These are phyloP conservation scores for Phrixothrix hirtus DNA, from an alignment of 2,888 invertebrate genomes.

Conservation along the genomic window DNA sequence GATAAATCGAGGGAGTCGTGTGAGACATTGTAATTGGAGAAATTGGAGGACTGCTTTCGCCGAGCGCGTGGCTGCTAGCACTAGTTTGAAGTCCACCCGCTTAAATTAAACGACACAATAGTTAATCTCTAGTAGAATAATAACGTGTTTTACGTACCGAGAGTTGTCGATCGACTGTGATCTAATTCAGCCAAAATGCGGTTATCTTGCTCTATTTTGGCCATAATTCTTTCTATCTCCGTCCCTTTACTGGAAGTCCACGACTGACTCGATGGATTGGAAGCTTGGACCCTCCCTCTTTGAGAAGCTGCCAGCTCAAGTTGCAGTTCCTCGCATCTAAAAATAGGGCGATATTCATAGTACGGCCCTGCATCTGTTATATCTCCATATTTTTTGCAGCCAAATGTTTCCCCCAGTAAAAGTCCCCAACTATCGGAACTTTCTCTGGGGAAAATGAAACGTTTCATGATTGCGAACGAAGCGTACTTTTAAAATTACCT, in stretches of 20 bases:
- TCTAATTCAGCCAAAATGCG: conserved; percentile 88
- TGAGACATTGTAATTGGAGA: conserved; percentile 57
- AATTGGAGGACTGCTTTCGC: conserved; percentile 66
- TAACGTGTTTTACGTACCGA: conserved; percentile 57
- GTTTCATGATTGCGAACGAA: background rate
- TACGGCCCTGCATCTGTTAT: conserved; percentile 6
- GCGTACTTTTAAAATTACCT: conserved; percentile 39
- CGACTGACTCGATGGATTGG: conserved; percentile 50
- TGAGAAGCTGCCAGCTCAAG: conserved; percentile 72
- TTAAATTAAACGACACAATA: conserved; percentile 26
- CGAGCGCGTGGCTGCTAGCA: conserved; percentile 71
- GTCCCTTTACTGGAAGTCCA: conserved; percentile 56
- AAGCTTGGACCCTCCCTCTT: conserved; percentile 52
- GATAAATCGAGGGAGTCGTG: conserved; percentile 58
- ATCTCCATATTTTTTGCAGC: conserved; percentile 1
- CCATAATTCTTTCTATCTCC: conserved; percentile 93
- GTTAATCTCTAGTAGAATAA: background rate
- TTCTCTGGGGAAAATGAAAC: conserved; percentile 2
- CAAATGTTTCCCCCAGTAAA: conserved; percentile 9
- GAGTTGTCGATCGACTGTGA: conserved; percentile 74
- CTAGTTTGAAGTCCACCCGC: conserved; percentile 65
- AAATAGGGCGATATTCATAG: conserved; percentile 15
- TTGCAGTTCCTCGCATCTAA: conserved; percentile 82
- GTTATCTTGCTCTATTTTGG: conserved; percentile 90
- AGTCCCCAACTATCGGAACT: conserved; percentile 10